Percentiles rank a stretch among this genome's conserved stretches.
phyloP scores from a whole-genome alignment of 1,140 invertebrate species.

The Meloidogyne exigua region DNA sequence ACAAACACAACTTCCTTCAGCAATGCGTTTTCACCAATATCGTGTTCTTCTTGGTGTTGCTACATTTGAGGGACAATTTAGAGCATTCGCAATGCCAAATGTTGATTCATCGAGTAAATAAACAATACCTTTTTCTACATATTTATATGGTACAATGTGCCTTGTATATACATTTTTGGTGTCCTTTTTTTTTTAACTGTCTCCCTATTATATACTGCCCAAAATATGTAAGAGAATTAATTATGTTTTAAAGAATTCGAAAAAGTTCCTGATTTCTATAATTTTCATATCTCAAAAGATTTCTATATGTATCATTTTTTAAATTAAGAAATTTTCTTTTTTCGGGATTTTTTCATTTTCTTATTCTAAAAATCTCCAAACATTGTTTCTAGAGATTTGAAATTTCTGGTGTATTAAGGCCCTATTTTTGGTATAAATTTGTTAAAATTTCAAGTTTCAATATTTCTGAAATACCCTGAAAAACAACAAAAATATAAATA shows the following conservation, averaged over 20 bases:
- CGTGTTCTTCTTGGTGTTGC: slow-evolving; percentile 33
- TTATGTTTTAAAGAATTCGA: neutral
- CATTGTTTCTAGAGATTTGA: no score
- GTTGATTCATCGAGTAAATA: neutral
- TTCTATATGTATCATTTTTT: no score
- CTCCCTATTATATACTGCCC: neutral
- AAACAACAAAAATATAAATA: no score
- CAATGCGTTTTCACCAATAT: slow-evolving; percentile 37
- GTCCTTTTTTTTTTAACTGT: neutral
- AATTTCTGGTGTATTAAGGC: no score
- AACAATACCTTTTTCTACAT: neutral
- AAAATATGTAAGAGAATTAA: neutral
- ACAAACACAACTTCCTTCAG: slow-evolving; percentile 9
- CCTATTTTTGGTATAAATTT: no score
- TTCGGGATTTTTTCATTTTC: no score
- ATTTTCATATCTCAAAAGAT: no score
- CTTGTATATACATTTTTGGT: neutral
- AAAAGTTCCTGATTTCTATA: neutral
- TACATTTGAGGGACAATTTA: slow-evolving; percentile 24
- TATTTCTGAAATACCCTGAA: no score
- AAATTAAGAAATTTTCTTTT: no score
- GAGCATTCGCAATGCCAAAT: slow-evolving; percentile 26
- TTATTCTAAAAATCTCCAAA: no score
- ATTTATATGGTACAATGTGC: neutral
- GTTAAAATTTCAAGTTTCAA: no score